Percentiles rank a stretch among this genome's conserved stretches.
Conservation (phyloP, 2,113 vertebrate genomes). For the Centropus bengalensis region DNA sequence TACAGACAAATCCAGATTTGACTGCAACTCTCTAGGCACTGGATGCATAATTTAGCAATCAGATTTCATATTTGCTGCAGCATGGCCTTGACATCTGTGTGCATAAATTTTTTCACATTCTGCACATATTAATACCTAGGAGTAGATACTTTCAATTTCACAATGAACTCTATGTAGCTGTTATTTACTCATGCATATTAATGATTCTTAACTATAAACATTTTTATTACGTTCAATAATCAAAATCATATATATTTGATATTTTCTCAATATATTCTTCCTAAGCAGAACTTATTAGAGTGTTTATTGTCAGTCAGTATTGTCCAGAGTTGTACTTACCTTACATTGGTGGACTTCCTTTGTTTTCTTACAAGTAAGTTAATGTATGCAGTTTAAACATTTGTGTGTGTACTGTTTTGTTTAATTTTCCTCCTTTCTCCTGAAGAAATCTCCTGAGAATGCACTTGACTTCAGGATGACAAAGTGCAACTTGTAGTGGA, state of each 20-base stretch:
- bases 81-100: neutral
- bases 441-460: neutral
- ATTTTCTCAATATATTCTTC: neutral
- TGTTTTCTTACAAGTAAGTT: neutral
- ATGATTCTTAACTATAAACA: neutral
- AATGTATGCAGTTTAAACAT: neutral
- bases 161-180: neutral
- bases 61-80: neutral
- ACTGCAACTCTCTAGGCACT: neutral
- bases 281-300: neutral
- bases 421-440: neutral
- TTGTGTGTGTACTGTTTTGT: neutral
- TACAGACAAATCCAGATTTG: neutral
- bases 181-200: neutral
- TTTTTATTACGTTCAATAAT: neutral
- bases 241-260: neutral
- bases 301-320: neutral
- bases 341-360: neutral
- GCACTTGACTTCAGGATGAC: neutral
- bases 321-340: neutral
- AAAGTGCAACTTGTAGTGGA: neutral
- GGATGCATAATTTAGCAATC: conserved; percentile 14
- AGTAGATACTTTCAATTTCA: neutral
- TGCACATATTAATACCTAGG: neutral
- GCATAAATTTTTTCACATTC: neutral